Evolutionary conservation across 2,113 vertebrate genomes (phyloP), one percentile per base, ranked within the genome.

Genomic region (Conger conger): DNA sequence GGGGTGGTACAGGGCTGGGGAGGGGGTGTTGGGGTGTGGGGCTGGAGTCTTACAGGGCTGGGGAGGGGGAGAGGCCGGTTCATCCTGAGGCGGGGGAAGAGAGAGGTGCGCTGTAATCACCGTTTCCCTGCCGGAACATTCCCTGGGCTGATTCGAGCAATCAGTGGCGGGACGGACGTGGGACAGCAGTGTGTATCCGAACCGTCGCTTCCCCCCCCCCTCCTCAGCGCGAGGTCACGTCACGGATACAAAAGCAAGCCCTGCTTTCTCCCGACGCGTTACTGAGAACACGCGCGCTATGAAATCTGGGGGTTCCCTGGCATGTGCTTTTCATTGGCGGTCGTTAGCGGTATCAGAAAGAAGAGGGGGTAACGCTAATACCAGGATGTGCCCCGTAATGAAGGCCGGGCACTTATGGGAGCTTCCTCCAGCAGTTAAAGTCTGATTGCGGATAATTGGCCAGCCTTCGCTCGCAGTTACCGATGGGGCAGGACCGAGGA

Each of bases 381-480:
- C 93, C 92, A 94, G 93, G 94, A 95, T 94, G 93, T 93, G 92
- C 90, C 91, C 92, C 87, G 92, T 94, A 93, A 94, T 94, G 93
- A 93, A 92, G 90, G 92, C 90, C 93, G 92, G 93, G 93, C 93
- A 93, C 93, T 94, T 91, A 91, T 92, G 92, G 92, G 93, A 94
- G 93, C 93, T 92, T 93, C 92, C 93, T 92, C 91, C 89, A 92
- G 89, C 86, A 91, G 93, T 94, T 93, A 92, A 91, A 94, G 91
- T 93, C 93, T 95, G 93, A 95, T 95, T 95, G 94, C 92, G 92
- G 93, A 94, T 95, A 95, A 95, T 90, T 93, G 90, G 93, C 92
- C 86, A 84, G 89, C 90, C 94, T 96, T 94, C 94, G 91, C 88
- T 93, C 91, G 89, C 92, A 93, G 92, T 95, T 95, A 94, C 91